Base-by-base conservation (phyloP, 2,797 vertebrate species). In the Mallotus villosus region DNA sequence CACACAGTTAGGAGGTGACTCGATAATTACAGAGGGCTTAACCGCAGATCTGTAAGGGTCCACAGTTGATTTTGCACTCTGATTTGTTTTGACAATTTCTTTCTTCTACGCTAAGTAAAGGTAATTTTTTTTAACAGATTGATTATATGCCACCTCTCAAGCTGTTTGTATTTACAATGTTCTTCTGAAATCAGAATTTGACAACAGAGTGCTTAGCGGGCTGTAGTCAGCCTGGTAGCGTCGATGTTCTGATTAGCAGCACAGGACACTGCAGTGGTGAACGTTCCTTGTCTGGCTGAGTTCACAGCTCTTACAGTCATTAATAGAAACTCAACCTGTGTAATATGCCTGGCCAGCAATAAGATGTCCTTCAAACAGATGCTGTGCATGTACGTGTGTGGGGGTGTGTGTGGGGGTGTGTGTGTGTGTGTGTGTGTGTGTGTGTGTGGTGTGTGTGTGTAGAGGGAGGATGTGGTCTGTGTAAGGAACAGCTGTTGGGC, bases 241-340 rank as follows among this genome's bases (percentile, higher is more conserved):
- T 41, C 11, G 8, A 7, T 12, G 37, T 0, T 2, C 37, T 41
- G 37, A 41, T 14, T 41, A 41, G 0, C 19, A n/a, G 17, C 6
- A 9, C 51, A 17, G 51, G 51, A 53, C 16, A 7, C 19, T 19
- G 51, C 1, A 9, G 1, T 19, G 19, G 16, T 4, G 51, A 53
- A 17, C 5, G 51, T 19, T 53, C 51, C 51, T 9, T n/a, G 5
- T 17, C 29, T 27, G 2, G 61, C 5, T 19, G 61, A 6, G 12
- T 14, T 19, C 25, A 63, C 16, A 62, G 4, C 37, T 12, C 24
- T 41, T 57, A 27, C 17, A 53, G 61, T 46, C 68, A 65, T 72
- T 67, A 76, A 72, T 80, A 76, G 59, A 72, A 80, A 74, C 14
- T 41, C 69, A 68, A 72, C 71, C 73, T 76, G 66, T 51, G 57